phyloP scores from a whole-genome alignment of 2,113 vertebrate species.

The Pelobates fuscus region DNA sequence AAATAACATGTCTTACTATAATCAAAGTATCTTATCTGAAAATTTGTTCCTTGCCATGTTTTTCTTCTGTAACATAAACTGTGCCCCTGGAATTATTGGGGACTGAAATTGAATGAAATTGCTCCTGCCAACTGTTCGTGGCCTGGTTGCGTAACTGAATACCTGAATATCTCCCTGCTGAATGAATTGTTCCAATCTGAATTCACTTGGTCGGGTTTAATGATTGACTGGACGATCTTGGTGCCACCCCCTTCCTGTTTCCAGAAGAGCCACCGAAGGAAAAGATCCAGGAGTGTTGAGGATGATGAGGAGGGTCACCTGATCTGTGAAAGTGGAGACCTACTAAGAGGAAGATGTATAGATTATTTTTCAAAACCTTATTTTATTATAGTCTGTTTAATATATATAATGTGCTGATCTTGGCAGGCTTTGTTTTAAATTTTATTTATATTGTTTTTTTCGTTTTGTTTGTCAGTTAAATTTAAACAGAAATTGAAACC shows the following conservation, averaged over 20 bases:
- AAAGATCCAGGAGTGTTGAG: constrained; percentile 93
- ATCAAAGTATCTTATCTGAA: constrained; percentile 96
- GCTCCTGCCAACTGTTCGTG: constrained; percentile 91
- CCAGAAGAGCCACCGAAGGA: constrained; percentile 90
- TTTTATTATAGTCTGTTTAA: constrained; percentile 76
- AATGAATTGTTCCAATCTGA: constrained; percentile 90
- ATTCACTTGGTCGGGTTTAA: constrained; percentile 75
- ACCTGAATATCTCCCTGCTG: constrained; percentile 87
- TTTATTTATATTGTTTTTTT: constrained; percentile 65
- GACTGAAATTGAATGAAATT: constrained; percentile 99
- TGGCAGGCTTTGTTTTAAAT: constrained; percentile 51
- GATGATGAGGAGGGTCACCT: constrained; percentile 98
- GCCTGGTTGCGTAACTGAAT: constrained; percentile 87
- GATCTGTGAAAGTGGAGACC: constrained; percentile 97
- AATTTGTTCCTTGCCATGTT: constrained; percentile 99
- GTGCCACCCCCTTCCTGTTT: constrained; percentile 82
- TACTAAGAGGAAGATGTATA: constrained; percentile 95
- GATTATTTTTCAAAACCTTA: constrained; percentile 84
- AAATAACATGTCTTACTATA: constrained; percentile 83
- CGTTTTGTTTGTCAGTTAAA: constrained; percentile 43
- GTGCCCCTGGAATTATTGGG: constrained; percentile 97
- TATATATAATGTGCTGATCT: constrained; percentile 60
- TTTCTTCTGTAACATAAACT: constrained; percentile 99
- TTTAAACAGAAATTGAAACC: neutral
- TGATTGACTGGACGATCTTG: constrained; percentile 74